These are phyloP conservation scores for Oriolus oriolus DNA, from an alignment of 2,113 vertebrate genomes.

Conservation along the genomic window DNA sequence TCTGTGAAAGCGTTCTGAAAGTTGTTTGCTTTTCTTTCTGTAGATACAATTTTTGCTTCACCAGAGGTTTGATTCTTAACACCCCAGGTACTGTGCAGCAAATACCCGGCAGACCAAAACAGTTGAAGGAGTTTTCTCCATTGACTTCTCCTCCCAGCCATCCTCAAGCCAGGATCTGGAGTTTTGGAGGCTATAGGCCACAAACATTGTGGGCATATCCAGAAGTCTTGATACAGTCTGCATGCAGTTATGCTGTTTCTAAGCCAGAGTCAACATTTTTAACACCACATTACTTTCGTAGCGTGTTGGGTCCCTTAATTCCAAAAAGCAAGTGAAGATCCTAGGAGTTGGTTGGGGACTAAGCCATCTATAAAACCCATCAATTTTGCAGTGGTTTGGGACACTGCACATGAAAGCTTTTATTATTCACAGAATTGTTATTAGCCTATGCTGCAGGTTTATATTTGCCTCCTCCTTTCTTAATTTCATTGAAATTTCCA, in stretches of 20 bases:
- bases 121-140: background rate
- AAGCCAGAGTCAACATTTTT: background rate
- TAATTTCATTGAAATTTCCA: background rate
- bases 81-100: background rate
- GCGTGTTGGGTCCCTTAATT: background rate
- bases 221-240: background rate
- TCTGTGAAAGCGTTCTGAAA: background rate
- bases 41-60: background rate
- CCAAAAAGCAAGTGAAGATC: background rate
- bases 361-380: background rate
- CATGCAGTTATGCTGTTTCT: background rate
- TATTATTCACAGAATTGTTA: background rate
- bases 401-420: background rate
- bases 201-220: background rate
- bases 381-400: background rate
- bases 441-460: background rate
- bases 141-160: background rate
- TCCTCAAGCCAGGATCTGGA: background rate
- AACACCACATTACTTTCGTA: background rate
- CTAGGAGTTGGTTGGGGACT: background rate
- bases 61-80: background rate
- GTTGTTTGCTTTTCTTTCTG: background rate
- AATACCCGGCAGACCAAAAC: background rate
- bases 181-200: background rate
- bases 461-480: background rate